Evolutionary conservation across 2,888 invertebrate genomes (phyloP).

Genomic region (Perdita meconis): DNA sequence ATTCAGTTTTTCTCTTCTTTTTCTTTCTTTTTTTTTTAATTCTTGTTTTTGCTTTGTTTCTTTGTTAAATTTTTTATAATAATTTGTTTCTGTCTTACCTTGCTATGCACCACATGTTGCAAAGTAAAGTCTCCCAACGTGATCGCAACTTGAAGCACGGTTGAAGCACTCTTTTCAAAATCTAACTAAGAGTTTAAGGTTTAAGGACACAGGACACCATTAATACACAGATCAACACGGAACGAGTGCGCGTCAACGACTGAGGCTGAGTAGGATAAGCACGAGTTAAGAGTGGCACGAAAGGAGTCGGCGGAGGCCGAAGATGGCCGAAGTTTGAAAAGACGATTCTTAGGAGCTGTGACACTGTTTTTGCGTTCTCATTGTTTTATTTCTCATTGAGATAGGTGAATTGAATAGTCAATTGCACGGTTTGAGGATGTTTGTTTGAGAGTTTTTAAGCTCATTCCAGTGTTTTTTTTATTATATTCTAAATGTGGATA

Average conservation of each 20-base stretch:
- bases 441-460: no score
- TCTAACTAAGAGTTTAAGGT: constrained; percentile 20
- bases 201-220: constrained; percentile 32
- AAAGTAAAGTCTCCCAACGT: no score
- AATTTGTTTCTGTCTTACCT: no score
- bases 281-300: constrained; percentile 74
- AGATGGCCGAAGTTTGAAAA: constrained; percentile 76
- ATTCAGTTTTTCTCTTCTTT: no score
- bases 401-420: constrained; percentile 49
- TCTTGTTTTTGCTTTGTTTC: no score
- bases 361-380: constrained; percentile 36
- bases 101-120: no score
- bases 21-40: no score
- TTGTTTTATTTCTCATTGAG: constrained; percentile 44
- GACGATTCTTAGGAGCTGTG: constrained; percentile 54
- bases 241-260: constrained; percentile 79
- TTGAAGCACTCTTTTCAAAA: constrained; percentile 24
- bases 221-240: constrained; percentile 59
- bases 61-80: no score
- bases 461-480: no score
- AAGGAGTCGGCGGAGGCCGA: constrained; percentile 75
- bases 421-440: no score
- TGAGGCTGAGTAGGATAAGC: constrained; percentile 72
- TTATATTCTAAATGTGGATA: no score
- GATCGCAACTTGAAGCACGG: constrained; percentile 7